Conservation (phyloP, 2,113 vertebrate genomes). For the Sceloporus undulatus region DNA sequence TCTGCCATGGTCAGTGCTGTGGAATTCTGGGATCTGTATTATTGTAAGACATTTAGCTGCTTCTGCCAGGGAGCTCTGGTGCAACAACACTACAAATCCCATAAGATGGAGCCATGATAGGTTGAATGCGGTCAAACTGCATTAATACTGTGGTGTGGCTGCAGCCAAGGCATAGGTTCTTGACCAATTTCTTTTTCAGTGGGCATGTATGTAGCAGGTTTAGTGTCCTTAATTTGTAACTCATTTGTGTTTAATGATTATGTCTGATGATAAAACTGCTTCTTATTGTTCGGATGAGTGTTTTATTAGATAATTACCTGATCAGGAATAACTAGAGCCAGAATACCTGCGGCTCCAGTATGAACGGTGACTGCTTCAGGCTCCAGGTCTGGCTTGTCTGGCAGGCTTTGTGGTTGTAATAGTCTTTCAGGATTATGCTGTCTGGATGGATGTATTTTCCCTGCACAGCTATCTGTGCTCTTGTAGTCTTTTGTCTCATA, state of each 20-base stretch:
- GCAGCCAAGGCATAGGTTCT: not conserved
- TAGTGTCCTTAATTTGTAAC: not conserved
- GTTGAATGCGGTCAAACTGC: too few relatives aligned
- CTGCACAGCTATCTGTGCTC: not conserved
- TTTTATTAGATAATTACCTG: not conserved
- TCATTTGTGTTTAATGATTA: not conserved
- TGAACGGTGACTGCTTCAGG: not conserved
- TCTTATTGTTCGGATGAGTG: not conserved
- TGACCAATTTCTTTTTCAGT: not conserved
- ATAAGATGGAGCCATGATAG: too few relatives aligned
- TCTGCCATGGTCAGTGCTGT: too few relatives aligned
- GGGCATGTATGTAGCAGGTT: not conserved
- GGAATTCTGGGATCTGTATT: too few relatives aligned
- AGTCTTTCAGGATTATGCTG: not conserved
- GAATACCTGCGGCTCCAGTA: not conserved
- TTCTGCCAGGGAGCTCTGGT: too few relatives aligned
- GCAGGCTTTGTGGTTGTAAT: too few relatives aligned
- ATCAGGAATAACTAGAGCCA: not conserved
- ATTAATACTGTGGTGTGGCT: too few relatives aligned
- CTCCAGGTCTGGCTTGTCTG: not conserved
- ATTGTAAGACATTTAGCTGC: too few relatives aligned
- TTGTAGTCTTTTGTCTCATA: slow-evolving; percentile 14
- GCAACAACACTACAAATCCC: too few relatives aligned
- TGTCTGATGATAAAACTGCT: not conserved
- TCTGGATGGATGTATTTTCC: not conserved